Base-by-base conservation (phyloP, 2,113 vertebrate species). In the Cavia porcellus region DNA sequence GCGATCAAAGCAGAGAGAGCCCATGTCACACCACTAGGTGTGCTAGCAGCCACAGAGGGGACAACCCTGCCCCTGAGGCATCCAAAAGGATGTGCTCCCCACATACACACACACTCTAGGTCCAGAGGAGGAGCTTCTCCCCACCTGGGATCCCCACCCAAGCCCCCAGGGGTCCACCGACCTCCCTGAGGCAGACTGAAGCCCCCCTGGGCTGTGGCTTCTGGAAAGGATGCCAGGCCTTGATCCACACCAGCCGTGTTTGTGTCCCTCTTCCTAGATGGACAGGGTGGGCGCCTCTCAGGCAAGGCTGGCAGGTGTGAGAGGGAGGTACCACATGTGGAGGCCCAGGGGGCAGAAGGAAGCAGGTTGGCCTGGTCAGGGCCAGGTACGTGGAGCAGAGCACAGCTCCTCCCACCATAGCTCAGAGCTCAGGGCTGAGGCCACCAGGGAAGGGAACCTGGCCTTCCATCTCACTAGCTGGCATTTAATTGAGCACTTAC, bases 221-320 rank as follows among this genome's bases (percentile, higher is more conserved):
- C 97, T 50, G 19, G 92, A 96, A 87, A 94, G 95, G 96, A 95
- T 96, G 95, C 72, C 24, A 24, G 84, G 25, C 32, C 55, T 52
- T 35, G 20, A 12, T 88, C n/a, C 38, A 47, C 38, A 7, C 52
- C n/a, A 89, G 86, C 74, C 85, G 57, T 98, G 86, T 96, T 97
- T 97, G 88, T 25, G 45, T 95, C 38, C 45, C 52, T 93, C 52
- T 98, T 97, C 96, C 96, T 92, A 84, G 92, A 97, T 64, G 55
- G 59, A 55, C 66, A 87, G 72, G 38, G 30, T 38, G 59, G 89
- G 95, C 95, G 91, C n/a, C 59, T 38, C 47, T 22, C 61, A 77
- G 68, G 79, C 9, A 30, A 81, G 80, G 50, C 45, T 68, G 68
- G 50, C 50, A 17, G 75, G 24, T 17, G 13, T 3, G 3, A 38